phyloP scores from a whole-genome alignment of 30 jellyfish, hydroid and myxozoan species.

The Turritopsis rubra region DNA sequence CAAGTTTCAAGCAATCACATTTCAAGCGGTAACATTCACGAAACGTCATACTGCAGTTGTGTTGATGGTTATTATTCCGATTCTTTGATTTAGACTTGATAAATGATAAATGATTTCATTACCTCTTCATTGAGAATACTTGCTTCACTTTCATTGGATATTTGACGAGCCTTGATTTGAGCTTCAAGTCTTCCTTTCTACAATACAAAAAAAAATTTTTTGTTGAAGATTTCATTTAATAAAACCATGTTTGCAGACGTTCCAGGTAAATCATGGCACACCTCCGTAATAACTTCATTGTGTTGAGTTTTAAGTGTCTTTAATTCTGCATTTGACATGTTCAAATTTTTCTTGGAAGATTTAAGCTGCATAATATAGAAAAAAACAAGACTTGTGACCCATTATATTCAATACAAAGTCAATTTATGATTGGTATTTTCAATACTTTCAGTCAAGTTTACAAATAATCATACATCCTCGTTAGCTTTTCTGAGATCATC shows the following conservation, averaged over 20 bases:
- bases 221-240: neutral
- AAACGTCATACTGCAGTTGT: too few relatives aligned
- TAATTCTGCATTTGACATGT: slow-evolving; percentile 5
- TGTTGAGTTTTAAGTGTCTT: slow-evolving; percentile 24
- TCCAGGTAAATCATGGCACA: neutral
- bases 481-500: slow-evolving; percentile 52
- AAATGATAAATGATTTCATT: neutral
- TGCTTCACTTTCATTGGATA: slow-evolving; percentile 79
- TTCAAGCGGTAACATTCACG: too few relatives aligned
- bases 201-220: neutral
- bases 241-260: neutral
- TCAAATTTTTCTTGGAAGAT: neutral
- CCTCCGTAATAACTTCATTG: slow-evolving; percentile 17
- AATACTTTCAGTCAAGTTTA: neutral
- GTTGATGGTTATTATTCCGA: too few relatives aligned
- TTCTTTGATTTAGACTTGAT: too few relatives aligned
- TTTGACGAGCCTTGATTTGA: slow-evolving; percentile 64
- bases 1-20: too few relatives aligned
- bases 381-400: neutral
- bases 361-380: neutral
- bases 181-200: slow-evolving; percentile 86
- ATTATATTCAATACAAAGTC: neutral
- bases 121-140: slow-evolving; percentile 87
- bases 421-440: neutral
- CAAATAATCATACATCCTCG: slow-evolving; percentile 43